Evolutionary conservation across 1,140 invertebrate species (phyloP), one percentile per base, ranked within the genome.

Genomic region (Tachypleus tridentatus): DNA sequence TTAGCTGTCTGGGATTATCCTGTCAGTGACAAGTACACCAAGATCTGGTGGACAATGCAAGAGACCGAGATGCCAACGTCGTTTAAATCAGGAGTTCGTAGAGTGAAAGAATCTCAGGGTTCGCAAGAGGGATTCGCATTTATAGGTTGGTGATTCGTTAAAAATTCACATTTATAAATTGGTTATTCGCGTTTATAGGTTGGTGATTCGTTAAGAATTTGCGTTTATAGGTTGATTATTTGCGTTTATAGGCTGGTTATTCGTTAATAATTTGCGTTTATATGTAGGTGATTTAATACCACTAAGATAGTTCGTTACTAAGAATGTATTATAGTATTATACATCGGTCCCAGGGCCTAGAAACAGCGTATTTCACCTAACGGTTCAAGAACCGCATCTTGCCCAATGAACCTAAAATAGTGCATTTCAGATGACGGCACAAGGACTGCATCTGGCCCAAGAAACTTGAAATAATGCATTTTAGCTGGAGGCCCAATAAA

Each of bases 1-100:
- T 75, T 98, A 9, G 94, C 95, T 0, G 95, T 98, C 0, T 99
- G 95, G 95, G 95, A 98, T 76, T 99, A 98, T 77, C 96, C 96
- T 0, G 93, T 97, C 0, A 94, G 91, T 71, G 94, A 98, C 76
- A 98, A 96, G 72, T 99, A 95, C 76, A 97, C 93, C 2, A 98
- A 98, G 77, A 96, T 99, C 85, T 97, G 93, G 87, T 88, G 95
- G 75, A 91, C 91, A 0, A 98, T 98, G 93, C 85, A 89, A 72
- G 91, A 95, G 70, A 87, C 91, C 0, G 82, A 80, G 0, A 82
- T 97, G 47, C 94, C 95, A 0, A 79, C 81, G 11, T 83, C 80
- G 3, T 80, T 87, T 5, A 84, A 90, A 0, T 86, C 89, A 63
- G 94, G 92, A 0, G 73, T 97, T 0, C 77, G 81, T 9, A 80